Evolutionary conservation across 2,797 vertebrate species (phyloP).

Genomic region (Leptoclinus maculatus): DNA sequence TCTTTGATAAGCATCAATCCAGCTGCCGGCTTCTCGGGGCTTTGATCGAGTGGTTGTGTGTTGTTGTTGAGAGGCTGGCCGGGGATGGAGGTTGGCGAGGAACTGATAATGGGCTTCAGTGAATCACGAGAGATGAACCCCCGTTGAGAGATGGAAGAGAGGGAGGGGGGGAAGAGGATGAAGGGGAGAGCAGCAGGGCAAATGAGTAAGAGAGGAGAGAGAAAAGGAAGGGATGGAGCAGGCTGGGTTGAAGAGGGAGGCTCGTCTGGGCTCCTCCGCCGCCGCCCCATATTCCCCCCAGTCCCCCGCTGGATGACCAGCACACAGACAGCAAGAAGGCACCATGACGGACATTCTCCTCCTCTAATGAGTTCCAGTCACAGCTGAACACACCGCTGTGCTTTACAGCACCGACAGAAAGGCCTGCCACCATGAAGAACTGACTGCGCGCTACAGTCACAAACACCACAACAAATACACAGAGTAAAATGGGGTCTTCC

Average conservation of each 20-base stretch:
- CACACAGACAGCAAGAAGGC: constrained; percentile 62
- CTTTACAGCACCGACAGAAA: constrained; percentile 72
- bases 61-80: constrained; percentile 70
- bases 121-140: constrained; percentile 73
- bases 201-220: constrained; percentile 34
- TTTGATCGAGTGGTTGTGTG: constrained; percentile 72
- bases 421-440: constrained; percentile 64
- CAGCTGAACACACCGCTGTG: constrained; percentile 79
- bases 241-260: constrained; percentile 37
- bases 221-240: constrained; percentile 25
- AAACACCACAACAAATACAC: constrained; percentile 57
- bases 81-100: constrained; percentile 63
- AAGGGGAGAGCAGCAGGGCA: constrained; percentile 44
- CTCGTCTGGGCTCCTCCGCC: constrained; percentile 21
- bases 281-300: constrained; percentile 24
- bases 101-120: constrained; percentile 72
- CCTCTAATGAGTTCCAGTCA: constrained; percentile 81
- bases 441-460: constrained; percentile 37
- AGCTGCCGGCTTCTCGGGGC: constrained; percentile 55
- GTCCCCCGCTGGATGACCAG: constrained; percentile 66
- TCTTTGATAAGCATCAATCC: constrained; percentile 78
- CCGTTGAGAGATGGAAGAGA: constrained; percentile 67
- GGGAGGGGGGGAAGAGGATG: constrained; percentile 30
- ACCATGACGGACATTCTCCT: constrained; percentile 74
- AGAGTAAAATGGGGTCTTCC: constrained; percentile 55